Conservation (phyloP, 2,797 vertebrate species). For the Sebastes jordani region DNA sequence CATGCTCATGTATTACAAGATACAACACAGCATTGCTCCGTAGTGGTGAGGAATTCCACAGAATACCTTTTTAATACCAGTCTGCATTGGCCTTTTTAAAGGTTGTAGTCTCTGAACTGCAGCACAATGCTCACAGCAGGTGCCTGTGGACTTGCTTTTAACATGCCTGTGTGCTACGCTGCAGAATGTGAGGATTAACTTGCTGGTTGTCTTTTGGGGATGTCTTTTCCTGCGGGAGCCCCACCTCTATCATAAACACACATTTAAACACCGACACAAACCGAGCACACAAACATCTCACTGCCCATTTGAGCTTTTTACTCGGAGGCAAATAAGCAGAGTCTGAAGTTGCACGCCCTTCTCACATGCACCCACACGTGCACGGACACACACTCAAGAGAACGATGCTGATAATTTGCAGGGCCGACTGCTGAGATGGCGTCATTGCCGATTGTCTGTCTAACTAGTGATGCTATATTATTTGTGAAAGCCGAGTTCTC, state of each 20-base stretch:
- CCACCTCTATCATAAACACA: slow-evolving; percentile 4
- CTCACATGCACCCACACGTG: slow-evolving; percentile 2
- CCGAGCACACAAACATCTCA: not conserved
- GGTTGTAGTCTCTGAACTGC: not conserved
- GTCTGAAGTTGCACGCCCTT: not conserved
- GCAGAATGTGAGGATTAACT: slow-evolving; percentile 9
- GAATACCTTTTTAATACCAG: not conserved
- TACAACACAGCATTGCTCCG: not conserved
- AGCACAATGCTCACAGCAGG: not conserved
- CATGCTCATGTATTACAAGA: not conserved
- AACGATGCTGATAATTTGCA: not conserved
- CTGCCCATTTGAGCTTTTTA: slow-evolving; percentile 42
- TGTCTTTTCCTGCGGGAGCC: not conserved
- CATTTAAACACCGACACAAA: slow-evolving; percentile 19
- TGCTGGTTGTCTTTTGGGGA: slow-evolving; percentile 16
- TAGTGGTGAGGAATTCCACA: not conserved
- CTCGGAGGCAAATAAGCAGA: slow-evolving; percentile 32
- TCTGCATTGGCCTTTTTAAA: not conserved
- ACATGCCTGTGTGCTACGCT: not conserved
- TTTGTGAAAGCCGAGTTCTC: slow-evolving; percentile 32
- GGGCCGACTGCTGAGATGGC: not conserved
- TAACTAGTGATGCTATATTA: slow-evolving; percentile 24
- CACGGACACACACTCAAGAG: not conserved
- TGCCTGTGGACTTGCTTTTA: not conserved
- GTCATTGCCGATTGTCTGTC: slow-evolving; percentile 25